Evolutionary conservation across 2,113 vertebrate species (phyloP).

Genomic region (Thomomys bottae): DNA sequence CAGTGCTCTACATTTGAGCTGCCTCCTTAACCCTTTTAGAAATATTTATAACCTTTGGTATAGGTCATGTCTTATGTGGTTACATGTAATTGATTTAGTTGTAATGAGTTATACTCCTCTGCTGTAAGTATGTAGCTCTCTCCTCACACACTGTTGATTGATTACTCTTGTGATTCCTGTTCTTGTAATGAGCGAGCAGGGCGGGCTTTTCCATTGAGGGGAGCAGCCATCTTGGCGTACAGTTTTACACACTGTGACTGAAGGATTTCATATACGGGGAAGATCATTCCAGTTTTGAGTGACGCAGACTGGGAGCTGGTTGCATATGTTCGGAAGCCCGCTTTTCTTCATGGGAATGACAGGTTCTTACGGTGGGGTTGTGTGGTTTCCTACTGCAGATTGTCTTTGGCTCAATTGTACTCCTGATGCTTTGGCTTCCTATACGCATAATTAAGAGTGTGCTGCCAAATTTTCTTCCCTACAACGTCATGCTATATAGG

Average conservation of each 20-base stretch:
- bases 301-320: background rate
- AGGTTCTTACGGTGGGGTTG: background rate
- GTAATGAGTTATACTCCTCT: background rate
- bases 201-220: background rate
- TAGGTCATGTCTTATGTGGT: background rate
- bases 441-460: conserved; percentile 95
- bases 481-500: conserved; percentile 99
- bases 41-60: background rate
- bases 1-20: no score
- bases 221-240: background rate
- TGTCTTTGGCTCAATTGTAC: conserved; percentile 97
- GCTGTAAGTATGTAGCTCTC: background rate
- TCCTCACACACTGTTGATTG: no score
- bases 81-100: background rate
- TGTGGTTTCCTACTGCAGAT: conserved; percentile 86
- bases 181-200: background rate
- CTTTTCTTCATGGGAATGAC: background rate
- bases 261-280: background rate
- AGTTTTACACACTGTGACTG: background rate
- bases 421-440: conserved; percentile 98
- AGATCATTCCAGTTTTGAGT: no score
- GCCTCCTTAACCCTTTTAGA: background rate
- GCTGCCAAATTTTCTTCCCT: conserved; percentile 94
- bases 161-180: background rate
- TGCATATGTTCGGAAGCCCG: background rate